A percentile compares a stretch with the other conserved stretches of the same genome.
These are phyloP conservation scores for Megaceryle alcyon DNA, from an alignment of 2,797 vertebrate genomes.

Conservation along the genomic window DNA sequence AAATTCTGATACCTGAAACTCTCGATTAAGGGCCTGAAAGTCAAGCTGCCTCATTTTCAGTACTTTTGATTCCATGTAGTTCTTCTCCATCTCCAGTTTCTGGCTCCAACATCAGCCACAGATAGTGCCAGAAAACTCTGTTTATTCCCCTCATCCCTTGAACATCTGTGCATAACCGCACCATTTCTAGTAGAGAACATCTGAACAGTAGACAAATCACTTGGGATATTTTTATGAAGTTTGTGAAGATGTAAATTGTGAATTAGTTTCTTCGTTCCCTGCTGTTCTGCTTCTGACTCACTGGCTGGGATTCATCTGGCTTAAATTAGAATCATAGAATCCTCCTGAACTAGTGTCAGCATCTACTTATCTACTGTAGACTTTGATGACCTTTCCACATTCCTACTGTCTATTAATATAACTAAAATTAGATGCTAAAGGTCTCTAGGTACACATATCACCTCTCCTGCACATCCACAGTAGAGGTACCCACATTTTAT, in stretches of 20 bases:
- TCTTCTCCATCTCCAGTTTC: not conserved
- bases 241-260: not conserved
- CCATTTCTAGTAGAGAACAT: slow-evolving; percentile 3
- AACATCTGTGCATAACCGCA: slow-evolving; percentile 8
- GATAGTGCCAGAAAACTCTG: not conserved
- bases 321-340: not conserved
- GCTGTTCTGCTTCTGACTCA: slow-evolving; percentile 12
- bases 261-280: not conserved
- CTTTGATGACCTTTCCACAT: not conserved
- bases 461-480: not conserved
- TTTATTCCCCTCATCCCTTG: not conserved
- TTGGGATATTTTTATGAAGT: not conserved
- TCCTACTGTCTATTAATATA: not conserved
- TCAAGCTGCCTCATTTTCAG: not conserved
- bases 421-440: not conserved
- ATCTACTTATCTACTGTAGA: not conserved
- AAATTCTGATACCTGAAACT: not conserved
- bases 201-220: slow-evolving; percentile 2
- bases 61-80: not conserved
- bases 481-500: not conserved
- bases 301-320: not conserved
- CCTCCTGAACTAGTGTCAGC: not conserved
- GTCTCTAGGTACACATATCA: not conserved
- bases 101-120: not conserved
- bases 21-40: not conserved